phyloP scores from a whole-genome alignment of 2,113 vertebrate species.

The Amblyopsis rosae region DNA sequence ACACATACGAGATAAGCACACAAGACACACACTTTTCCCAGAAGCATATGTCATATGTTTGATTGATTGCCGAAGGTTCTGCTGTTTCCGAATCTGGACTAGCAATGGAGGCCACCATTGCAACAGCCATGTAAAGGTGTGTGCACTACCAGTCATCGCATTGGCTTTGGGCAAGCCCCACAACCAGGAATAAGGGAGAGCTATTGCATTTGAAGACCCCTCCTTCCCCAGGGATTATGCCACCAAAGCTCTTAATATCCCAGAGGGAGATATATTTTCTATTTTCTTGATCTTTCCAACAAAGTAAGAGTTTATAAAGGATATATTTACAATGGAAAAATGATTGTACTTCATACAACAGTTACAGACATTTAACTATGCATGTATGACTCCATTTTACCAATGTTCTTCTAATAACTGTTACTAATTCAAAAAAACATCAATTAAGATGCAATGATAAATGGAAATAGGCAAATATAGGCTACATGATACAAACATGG shows the following conservation, averaged over 20 bases:
- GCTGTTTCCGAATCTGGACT: constrained; percentile 1
- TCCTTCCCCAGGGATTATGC: not conserved
- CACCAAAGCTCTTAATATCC: constrained; percentile 18
- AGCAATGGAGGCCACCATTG: constrained; percentile 8
- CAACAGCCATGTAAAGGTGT: not conserved
- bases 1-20: not conserved
- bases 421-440: no score
- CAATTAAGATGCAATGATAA: no score
- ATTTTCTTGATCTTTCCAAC: not conserved
- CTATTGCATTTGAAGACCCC: constrained; percentile 5
- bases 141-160: constrained; percentile 1
- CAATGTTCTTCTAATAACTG: no score
- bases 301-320: not conserved
- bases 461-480: no score
- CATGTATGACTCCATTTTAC: no score
- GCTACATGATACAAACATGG: no score
- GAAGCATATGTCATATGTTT: constrained; percentile 10
- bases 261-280: constrained; percentile 30
- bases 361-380: no score
- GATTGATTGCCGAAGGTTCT: constrained; percentile 38
- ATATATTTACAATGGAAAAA: no score
- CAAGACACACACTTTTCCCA: no score
- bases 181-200: not conserved
- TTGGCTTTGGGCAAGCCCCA: not conserved
- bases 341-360: no score